A percentile compares a stretch with the other conserved stretches of the same genome.
Evolutionary conservation across 2,888 invertebrate species (phyloP).

Genomic region (Epirrhoe tristata): DNA sequence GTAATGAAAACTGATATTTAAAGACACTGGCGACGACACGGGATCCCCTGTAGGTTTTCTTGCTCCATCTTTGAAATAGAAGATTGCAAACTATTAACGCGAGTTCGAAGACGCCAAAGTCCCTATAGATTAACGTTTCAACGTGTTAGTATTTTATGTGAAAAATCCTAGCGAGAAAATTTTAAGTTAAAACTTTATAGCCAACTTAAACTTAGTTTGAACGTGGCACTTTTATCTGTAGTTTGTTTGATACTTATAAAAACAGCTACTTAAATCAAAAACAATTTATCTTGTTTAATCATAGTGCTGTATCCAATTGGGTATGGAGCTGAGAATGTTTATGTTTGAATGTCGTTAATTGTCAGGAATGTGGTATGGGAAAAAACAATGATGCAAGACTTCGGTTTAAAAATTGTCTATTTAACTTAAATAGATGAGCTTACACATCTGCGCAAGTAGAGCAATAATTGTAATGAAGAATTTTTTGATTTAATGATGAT

Average conservation of each 20-base stretch:
- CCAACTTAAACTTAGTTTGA: conserved; percentile 44
- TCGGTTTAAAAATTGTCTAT: neutral
- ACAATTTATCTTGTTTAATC: neutral
- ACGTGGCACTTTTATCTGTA: conserved; percentile 31
- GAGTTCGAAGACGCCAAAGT: conserved; percentile 45
- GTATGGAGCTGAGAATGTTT: conserved; percentile 6
- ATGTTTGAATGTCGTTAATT: conserved; percentile 6
- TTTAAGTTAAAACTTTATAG: conserved; percentile 48
- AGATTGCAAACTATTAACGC: conserved; percentile 68
- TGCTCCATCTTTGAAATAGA: conserved; percentile 55
- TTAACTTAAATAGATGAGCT: conserved; percentile 6
- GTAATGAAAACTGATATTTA: conserved; percentile 2
- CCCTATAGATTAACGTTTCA: conserved; percentile 53
- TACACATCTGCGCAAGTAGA: neutral
- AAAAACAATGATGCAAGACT: conserved; percentile 17
- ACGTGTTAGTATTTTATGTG: conserved; percentile 45
- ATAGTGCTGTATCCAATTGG: neutral
- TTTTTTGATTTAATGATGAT: conserved; percentile 17
- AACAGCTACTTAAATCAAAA: neutral
- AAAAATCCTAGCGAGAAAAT: conserved; percentile 50
- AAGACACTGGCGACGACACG: conserved; percentile 1
- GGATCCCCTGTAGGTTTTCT: conserved; percentile 57
- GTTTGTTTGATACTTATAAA: conserved; percentile 30
- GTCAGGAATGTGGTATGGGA: conserved; percentile 3
- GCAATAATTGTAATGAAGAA: neutral